Evolutionary conservation across 2,797 vertebrate species (phyloP), one percentile per base, ranked within the genome.

Genomic region (Ptychadena robeensis): DNA sequence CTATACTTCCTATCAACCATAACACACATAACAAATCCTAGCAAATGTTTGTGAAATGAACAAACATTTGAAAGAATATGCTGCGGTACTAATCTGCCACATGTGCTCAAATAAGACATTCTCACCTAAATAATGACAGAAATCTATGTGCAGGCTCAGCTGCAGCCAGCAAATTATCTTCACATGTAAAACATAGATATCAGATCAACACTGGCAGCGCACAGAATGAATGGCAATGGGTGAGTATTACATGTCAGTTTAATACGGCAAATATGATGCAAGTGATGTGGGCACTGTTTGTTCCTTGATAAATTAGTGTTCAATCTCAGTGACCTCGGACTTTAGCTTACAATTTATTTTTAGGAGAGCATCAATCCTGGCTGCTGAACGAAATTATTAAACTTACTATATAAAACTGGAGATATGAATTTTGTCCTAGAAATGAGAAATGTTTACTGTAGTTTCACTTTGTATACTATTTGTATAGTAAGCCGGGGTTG

Each of bases 351-450:
- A 40, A 15, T 71, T 63, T 69, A 48, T 28, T 69, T n/a, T 61
- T 35, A 69, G 61, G 48, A 69, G 12, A 68, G n/a, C 53, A 82
- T 76, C 53, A 68, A 70, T 82, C 65, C 61, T 67, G 4, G 4
- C 6, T 44, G 5, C n/a, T 75, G n/a, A 22, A 61, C 31, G 35
- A 73, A 57, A 59, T 75, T 57, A 76, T 53, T 38, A 5, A 31
- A 69, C 30, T 32, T n/a, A 31, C n/a, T 67, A 7, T 4, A 15
- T 74, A 10, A 9, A 35, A 15, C 25, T 37, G 69, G 48, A 75
- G 34, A 34, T 28, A 32, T 12, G 7, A 53, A 30, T 53, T 59
- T n/a, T 35, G 18, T 37, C 48, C 67, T 5, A 35, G 2, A 38
- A 38, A 32, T n/a, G 9, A 1, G 7, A 34, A 6, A 5, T 22